phyloP scores from a whole-genome alignment of 2,113 vertebrate genomes.

The Antechinus stuartii region DNA sequence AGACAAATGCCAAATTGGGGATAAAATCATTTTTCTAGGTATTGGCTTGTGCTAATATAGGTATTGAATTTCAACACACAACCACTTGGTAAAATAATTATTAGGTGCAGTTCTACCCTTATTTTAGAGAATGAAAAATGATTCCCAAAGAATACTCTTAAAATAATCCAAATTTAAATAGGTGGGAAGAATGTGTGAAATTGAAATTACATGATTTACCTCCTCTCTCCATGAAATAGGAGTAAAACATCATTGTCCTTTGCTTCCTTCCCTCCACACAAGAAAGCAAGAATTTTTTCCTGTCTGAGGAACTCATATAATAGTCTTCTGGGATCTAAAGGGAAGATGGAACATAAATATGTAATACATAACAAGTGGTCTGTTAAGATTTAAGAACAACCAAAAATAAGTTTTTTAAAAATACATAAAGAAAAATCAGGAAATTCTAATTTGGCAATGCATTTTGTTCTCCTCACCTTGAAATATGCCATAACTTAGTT shows the following conservation, averaged over 20 bases:
- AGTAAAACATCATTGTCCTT: too few species aligned
- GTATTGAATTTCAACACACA: neutral
- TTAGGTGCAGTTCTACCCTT: too few species aligned
- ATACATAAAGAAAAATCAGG: neutral
- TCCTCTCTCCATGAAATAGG: neutral
- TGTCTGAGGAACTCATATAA: neutral
- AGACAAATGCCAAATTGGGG: slow-evolving; percentile 36
- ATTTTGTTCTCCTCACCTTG: neutral
- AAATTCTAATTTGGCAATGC: neutral
- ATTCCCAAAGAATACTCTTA: neutral
- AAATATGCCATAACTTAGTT: neutral
- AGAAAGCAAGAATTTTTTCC: neutral
- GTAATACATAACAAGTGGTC: neutral
- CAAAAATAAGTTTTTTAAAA: neutral
- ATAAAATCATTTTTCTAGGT: slow-evolving; percentile 32
- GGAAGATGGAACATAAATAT: neutral
- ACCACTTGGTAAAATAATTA: neutral
- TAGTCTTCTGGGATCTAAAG: neutral
- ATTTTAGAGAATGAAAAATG: rapidly evolving
- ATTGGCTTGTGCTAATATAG: neutral
- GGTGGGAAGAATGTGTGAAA: neutral
- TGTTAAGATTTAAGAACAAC: neutral
- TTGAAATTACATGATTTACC: neutral
- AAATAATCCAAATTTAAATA: rapidly evolving
- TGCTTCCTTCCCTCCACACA: neutral